Evolutionary conservation across 2,888 invertebrate species (phyloP), one percentile per base, ranked within the genome.

Genomic region (Drosophila meridiana): DNA sequence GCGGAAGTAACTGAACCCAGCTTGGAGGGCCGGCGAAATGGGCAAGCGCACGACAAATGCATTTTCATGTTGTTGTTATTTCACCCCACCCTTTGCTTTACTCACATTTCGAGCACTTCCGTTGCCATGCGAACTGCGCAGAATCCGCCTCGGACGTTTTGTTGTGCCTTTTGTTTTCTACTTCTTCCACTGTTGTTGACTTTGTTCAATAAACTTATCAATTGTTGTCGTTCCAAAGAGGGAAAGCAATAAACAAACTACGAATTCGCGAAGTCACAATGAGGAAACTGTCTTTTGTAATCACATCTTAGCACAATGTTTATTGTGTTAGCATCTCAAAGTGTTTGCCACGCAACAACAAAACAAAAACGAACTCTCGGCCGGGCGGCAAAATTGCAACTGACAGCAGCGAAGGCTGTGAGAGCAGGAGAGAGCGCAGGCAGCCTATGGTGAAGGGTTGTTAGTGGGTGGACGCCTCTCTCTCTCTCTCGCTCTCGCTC

Each of bases 311-410:
- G 28, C 53, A 40, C 8, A 34, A 26, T 69, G 82, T 20, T 52
- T 72, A 76, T 52, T 69, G 62, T 69, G 58, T 69, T 47, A 32
- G 11, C 28, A 6, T 40, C 66, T 43, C 52, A 43, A 28, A 59
- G 53, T 20, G 28, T 56, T 69, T 56, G 55, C 62, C 65, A 61
- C 68, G 57, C 75, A 81, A 76, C 76, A 78, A 81, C 69, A 92
- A 89, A 56, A 57, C 69, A 68, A 90, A 90, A 87, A 88, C 91
- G 83, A 86, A 89, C 90, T 67, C 71, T 71, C 81, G 71, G 84
- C 87, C 82, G 87, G 87, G 90, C 89, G 90, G 89, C 85, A 87
- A 92, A 91, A 83, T 89, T 84, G 84, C 87, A 91, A 92, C 92
- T 92, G 82, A 76, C 75, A 71, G 50, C 47, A 36, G 66, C 40